These are phyloP conservation scores for Glaucomys volans DNA, from an alignment of 2,113 vertebrate genomes.

Conservation along the genomic window DNA sequence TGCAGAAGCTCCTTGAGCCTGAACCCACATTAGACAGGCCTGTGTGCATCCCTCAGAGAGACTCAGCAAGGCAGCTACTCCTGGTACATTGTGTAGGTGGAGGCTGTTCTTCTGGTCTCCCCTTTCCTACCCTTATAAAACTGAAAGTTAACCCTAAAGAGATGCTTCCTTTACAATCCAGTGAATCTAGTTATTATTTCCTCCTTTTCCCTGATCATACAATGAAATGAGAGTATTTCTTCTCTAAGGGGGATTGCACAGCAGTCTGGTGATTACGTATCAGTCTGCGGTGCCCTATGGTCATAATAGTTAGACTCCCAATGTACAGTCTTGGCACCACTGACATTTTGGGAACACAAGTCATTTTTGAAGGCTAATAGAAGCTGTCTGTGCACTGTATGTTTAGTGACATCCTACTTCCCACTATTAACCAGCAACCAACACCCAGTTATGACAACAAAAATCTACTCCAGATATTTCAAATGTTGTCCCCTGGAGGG, in stretches of 20 bases:
- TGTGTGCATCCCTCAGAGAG: neutral
- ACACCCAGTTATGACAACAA: neutral
- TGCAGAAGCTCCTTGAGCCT: neutral
- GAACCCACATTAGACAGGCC: no score
- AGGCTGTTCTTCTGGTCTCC: neutral
- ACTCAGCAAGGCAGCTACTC: neutral
- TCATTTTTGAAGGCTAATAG: neutral
- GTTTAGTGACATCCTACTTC: neutral
- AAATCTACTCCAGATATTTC: neutral
- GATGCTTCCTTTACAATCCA: neutral
- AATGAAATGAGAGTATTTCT: neutral
- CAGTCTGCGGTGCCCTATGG: neutral
- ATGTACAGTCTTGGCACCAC: neutral
- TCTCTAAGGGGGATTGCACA: neutral
- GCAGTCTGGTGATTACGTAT: neutral
- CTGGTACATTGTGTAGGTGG: neutral
- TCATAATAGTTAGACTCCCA: neutral
- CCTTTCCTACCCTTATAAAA: neutral
- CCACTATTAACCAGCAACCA: neutral
- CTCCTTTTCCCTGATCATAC: neutral
- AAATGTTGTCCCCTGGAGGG: neutral
- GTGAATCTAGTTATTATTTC: neutral
- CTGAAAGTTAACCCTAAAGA: neutral
- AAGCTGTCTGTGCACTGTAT: neutral
- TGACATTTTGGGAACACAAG: neutral